phyloP scores from a whole-genome alignment of 1,140 invertebrate species.

The Heterodera carotae region DNA sequence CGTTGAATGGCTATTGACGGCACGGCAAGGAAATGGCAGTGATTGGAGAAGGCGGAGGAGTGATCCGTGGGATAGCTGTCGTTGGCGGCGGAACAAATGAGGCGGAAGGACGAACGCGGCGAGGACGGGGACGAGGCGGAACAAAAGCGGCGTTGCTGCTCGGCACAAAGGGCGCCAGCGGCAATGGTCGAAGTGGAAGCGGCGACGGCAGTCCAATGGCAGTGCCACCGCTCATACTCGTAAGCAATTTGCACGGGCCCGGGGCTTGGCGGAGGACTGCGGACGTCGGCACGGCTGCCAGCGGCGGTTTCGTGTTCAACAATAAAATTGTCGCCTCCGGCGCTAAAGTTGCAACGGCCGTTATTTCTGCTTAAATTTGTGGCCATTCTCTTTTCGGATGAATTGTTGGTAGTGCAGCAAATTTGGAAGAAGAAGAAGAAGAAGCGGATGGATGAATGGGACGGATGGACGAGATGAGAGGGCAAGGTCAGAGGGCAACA shows the following conservation, averaged over 20 bases:
- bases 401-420: background rate
- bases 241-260: background rate
- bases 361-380: background rate
- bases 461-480: background rate
- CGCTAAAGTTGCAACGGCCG: background rate
- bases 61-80: background rate
- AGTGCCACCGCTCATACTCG: background rate
- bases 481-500: background rate
- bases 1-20: background rate
- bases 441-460: background rate
- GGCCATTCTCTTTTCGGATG: constrained; percentile 7
- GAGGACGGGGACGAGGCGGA: constrained; percentile 3
- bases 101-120: background rate
- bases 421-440: background rate
- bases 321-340: background rate
- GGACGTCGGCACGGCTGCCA: background rate
- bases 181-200: background rate
- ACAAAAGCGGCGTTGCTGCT: background rate
- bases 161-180: background rate
- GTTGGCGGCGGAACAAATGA: background rate
- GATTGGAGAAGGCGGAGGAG: background rate
- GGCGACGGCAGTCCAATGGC: background rate
- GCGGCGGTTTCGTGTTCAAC: background rate
- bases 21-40: background rate
- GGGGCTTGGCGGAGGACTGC: background rate